Conservation (phyloP, 2,888 invertebrate genomes). For the Cryptophagus acutangulus region DNA sequence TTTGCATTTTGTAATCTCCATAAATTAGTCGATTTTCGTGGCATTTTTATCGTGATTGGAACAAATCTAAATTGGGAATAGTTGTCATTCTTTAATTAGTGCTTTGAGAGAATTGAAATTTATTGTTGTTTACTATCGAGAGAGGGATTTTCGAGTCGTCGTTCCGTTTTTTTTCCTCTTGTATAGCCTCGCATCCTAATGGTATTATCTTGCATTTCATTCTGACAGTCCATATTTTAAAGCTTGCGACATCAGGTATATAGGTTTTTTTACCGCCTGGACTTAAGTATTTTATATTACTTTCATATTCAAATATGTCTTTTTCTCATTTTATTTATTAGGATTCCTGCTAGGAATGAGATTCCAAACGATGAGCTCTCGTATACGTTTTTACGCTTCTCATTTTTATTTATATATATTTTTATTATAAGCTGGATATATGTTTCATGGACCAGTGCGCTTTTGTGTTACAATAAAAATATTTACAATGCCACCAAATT, state of each 20-base stretch:
- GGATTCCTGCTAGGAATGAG: conserved; percentile 21
- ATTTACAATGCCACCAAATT: too few species aligned
- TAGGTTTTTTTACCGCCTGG: conserved; percentile 22
- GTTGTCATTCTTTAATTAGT: conserved; percentile 29
- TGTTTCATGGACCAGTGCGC: conserved; percentile 27
- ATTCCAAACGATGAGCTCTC: conserved; percentile 5
- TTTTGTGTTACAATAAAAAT: too few species aligned
- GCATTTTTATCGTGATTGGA: conserved; percentile 9
- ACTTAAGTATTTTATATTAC: conserved; percentile 31
- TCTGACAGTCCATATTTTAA: conserved; percentile 38
- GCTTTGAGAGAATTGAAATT: conserved; percentile 21
- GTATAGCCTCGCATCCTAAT: conserved; percentile 28
- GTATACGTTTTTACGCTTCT: conserved; percentile 13
- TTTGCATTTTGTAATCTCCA: too few species aligned
- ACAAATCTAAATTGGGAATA: conserved; percentile 20
- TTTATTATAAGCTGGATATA: conserved; percentile 26
- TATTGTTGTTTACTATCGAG: conserved; percentile 29
- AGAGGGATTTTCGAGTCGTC: background rate
- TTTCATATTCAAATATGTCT: conserved; percentile 32
- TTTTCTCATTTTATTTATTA: conserved; percentile 25
- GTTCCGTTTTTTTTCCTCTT: background rate
- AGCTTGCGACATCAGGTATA: conserved; percentile 31
- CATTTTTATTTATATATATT: conserved; percentile 15
- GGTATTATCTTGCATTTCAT: conserved; percentile 36
- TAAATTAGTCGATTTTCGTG: conserved; percentile 4